Percentiles rank a stretch among this genome's conserved stretches.
Evolutionary conservation across 2,113 vertebrate genomes (phyloP).

Genomic region (Regulus satrapa): DNA sequence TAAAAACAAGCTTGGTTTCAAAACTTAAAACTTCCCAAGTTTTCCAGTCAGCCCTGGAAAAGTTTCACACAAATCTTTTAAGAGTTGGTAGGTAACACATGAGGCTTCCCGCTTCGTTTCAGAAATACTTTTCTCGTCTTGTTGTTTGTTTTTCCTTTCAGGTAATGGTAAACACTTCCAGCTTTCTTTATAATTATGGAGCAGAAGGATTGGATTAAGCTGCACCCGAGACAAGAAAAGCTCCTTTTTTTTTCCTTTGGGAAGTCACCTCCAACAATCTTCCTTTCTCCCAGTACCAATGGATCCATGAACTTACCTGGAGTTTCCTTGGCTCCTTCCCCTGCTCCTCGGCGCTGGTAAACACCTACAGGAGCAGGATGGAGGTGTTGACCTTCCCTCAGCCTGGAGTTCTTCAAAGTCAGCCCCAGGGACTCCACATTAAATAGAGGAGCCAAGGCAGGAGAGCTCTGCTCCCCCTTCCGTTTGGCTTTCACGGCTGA

Average conservation of each 20-base stretch:
- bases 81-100: neutral
- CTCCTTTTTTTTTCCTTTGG: neutral
- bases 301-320: slow-evolving; percentile 14
- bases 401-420: slow-evolving; percentile 46
- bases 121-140: neutral
- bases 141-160: neutral
- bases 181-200: neutral
- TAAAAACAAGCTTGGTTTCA: neutral
- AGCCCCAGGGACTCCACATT: slow-evolving; percentile 55
- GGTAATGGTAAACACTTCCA: neutral
- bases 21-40: neutral
- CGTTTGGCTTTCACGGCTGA: slow-evolving; percentile 75
- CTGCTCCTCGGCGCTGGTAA: neutral
- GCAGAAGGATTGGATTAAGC: neutral
- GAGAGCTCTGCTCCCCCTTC: slow-evolving; percentile 48
- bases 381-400: slow-evolving; percentile 41
- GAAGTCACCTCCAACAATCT: neutral
- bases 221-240: neutral
- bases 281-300: neutral
- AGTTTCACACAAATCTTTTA: neutral
- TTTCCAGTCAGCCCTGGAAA: neutral
- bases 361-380: neutral
- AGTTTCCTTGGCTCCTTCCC: neutral
- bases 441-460: slow-evolving; percentile 65
- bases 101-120: neutral